Conservation (phyloP, 2,113 vertebrate genomes). For the Halichoeres trimaculatus region DNA sequence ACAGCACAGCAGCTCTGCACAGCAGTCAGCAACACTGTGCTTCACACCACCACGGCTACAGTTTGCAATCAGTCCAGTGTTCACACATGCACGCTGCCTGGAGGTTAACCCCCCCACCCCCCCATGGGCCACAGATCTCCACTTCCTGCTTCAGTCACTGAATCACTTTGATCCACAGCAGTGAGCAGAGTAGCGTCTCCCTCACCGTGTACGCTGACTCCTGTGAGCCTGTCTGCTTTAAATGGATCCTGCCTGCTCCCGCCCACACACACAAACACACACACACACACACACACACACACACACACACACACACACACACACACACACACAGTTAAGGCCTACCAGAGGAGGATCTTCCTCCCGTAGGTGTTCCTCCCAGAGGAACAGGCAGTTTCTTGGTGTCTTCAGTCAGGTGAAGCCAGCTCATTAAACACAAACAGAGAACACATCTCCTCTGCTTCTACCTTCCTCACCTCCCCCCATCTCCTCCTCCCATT, state of each 20-base stretch:
- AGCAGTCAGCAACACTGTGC: neutral
- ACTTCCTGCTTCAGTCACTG: neutral
- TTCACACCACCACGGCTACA: neutral
- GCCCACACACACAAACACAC: neutral
- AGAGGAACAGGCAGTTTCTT: neutral
- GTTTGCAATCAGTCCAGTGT: neutral
- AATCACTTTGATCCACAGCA: neutral
- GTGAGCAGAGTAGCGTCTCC: neutral
- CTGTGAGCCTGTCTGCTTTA: neutral
- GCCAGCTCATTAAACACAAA: slow-evolving; percentile 28
- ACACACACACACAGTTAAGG: neutral
- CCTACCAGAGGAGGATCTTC: neutral
- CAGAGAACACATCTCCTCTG: neutral
- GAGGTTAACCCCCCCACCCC: neutral
- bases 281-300: neutral
- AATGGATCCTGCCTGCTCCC: neutral
- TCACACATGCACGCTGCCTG: neutral
- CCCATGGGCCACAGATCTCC: neutral
- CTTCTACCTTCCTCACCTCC: neutral
- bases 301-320: neutral
- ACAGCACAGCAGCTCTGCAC: neutral
- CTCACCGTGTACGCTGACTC: neutral
- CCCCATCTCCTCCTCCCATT: neutral
- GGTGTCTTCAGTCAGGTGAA: neutral
- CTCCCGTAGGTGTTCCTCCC: neutral